Base-by-base conservation (phyloP, 2,113 vertebrate species). In the Rhodinocichla rosea region DNA sequence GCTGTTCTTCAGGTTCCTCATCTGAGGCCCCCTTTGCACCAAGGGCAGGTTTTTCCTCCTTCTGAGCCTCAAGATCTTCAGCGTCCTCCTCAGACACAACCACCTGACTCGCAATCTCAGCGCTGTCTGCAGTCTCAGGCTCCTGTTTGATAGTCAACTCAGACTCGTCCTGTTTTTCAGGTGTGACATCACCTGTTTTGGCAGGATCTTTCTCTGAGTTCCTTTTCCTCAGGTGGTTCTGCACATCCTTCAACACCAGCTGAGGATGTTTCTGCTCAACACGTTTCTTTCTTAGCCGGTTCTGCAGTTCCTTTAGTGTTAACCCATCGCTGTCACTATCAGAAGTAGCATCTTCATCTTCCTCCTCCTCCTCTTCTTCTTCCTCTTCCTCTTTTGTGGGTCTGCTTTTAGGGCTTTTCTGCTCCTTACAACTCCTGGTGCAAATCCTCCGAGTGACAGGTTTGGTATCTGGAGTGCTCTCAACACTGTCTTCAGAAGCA, bases 401-500 rank as follows among this genome's bases (percentile, higher is more conserved):
- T 56, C 89, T 93, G 11, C 55, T 69, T 83, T 90, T 96, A 67
- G 75, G 65, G 45, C n/a, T 35, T 9, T 89, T 89, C 18, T 56
- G 94, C 10, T 95, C 96, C 59, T 91, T 96, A 15, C 42, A 56
- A 2, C 86, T 94, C 9, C 87, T 71, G 19, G 97, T 89, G n/a
- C 60, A 28, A 32, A 95, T 67, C 55, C 84, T 82, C 55, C 96
- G 76, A 74, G 89, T 95, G 13, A 44, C 88, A 20, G 92, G 90
- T 65, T 98, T 99, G 13, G 60, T 39, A 28, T 99, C 99, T 0
- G 98, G 95, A 23, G 96, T 97, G 23, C 99, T 99, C 70, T 99
- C 99, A 9, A 99, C 98, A 11, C 99, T 99, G 19, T 98, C 96
- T 88, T 99, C 99, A 0, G 99, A 99, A 12, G 99, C 98, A 1